Percentiles rank a stretch among this genome's conserved stretches.
Conservation (phyloP, 2,888 invertebrate genomes). For the Pocota personata region DNA sequence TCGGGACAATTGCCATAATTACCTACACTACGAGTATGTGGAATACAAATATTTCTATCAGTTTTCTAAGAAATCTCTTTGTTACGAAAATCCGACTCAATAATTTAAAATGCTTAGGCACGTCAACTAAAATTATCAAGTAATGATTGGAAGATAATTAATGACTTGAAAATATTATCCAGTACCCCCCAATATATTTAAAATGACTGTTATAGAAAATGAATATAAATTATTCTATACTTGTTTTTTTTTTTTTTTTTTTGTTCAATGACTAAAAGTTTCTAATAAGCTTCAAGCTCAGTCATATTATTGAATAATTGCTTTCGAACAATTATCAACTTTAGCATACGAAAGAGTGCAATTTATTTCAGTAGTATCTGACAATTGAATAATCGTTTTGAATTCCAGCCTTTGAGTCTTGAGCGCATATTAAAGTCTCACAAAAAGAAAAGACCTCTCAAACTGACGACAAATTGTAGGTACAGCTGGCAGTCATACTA, state of each 20-base stretch:
- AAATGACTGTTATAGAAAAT: too few relatives aligned
- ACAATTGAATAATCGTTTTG: slow-evolving; percentile 26
- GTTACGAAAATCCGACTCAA: too few relatives aligned
- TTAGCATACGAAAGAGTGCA: not conserved
- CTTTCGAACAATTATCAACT: slow-evolving; percentile 34
- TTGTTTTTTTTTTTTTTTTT: not conserved
- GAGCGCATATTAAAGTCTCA: not conserved
- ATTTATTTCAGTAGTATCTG: not conserved
- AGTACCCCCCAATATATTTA: too few relatives aligned
- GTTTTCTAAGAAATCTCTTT: too few relatives aligned
- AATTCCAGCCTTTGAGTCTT: not conserved
- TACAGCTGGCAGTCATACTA: not conserved
- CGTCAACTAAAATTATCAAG: too few relatives aligned
- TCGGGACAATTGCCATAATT: too few relatives aligned
- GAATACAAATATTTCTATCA: too few relatives aligned
- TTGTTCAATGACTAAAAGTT: not conserved
- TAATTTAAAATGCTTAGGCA: too few relatives aligned
- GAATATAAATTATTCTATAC: not conserved
- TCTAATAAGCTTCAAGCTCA: not conserved
- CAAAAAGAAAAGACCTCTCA: not conserved
- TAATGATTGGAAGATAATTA: too few relatives aligned
- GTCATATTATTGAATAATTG: slow-evolving; percentile 18
- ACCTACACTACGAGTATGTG: too few relatives aligned
- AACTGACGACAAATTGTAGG: not conserved
- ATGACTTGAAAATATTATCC: too few relatives aligned